Base-by-base conservation (phyloP, 2,797 vertebrate species). In the Cossypha dichroa region DNA sequence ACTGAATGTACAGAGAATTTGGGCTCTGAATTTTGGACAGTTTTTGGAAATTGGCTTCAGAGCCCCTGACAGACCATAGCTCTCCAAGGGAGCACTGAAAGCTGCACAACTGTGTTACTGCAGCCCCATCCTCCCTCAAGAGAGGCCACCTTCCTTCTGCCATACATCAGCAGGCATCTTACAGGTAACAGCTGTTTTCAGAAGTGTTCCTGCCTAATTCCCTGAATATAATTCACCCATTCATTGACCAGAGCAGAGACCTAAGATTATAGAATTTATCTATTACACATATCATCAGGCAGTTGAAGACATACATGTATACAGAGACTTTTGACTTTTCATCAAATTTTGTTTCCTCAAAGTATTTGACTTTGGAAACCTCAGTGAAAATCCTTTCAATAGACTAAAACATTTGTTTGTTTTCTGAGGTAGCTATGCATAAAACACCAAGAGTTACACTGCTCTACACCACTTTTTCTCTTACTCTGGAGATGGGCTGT, bases 81-180 rank as follows among this genome's bases (percentile, higher is more conserved):
- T 64, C 19, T 86, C 18, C 51, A 82, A 86, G 22, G 18, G 7
- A 59, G 10, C 13, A 25, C 18, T 28, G 18, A 56, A 56, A 75
- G 10, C 29, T 60, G 4, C 38, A 28, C 0, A 0, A 21, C 11
- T 5, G 7, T 19, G 9, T 25, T 63, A 33, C 34, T 72, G 49
- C 15, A 54, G 43, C 26, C 8, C 17, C 4, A 9, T 52, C 12
- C 11, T 75, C 17, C n/a, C 28, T 49, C 31, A 33, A 26, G 40
- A 62, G 26, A 49, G 59, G 12, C 2, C 36, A 38, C 13, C 3
- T 62, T 59, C 55, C 68, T 69, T 69, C 78, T 88, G 29, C 23
- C 13, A 18, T 25, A 21, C 23, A 54, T n/a, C 68, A 78, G 9
- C 29, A 87, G 21, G 9, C 25, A 58, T 54, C 58, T 81, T 41